Evolutionary conservation across 2,797 vertebrate genomes (phyloP), one percentile per base, ranked within the genome.

Genomic region (Darevskia mixta): DNA sequence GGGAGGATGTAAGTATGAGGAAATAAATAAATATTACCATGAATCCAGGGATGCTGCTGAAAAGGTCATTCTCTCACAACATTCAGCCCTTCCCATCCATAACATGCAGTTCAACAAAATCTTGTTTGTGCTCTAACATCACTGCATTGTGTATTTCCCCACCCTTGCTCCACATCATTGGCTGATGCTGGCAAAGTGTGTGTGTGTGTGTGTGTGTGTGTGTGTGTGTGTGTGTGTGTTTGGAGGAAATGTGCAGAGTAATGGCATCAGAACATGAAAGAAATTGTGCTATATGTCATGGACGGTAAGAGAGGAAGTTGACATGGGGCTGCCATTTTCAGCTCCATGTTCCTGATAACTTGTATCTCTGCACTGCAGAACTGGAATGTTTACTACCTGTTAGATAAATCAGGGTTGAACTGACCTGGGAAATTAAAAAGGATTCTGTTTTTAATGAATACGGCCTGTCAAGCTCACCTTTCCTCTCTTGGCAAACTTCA

Each of bases 401-500:
- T 1, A 77, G n/a, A 80, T 66, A 83, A 89, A 87, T 87, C n/a
- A 86, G 10, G 87, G 64, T 8, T 87, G 38, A 89, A 83, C n/a
- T 72, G 20, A 3, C 78, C 77, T 0, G 82, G 27, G 45, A 88
- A 85, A 73, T n/a, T 17, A 20, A 20, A 9, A 55, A 86, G 25
- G 3, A 69, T 66, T 88, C 87, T 80, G 17, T 79, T 75, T 69
- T 61, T 58, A 90, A 84, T 7, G 88, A 82, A 91, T 79, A 72
- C 25, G 9, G n/a, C 90, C 72, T 0, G 17, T 45, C 8, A 17
- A 88, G 92, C 96, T 83, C 95, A 99, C 99, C 98, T 98, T 96
- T 98, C 95, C 98, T 99, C 88, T 99, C 98, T 76, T 92, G 92
- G 91, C 96, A 96, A 94, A 98, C 94, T 66, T 98, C 97, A 89